Conservation (phyloP, 2,888 invertebrate species). For the Drosophila koepferae region DNA sequence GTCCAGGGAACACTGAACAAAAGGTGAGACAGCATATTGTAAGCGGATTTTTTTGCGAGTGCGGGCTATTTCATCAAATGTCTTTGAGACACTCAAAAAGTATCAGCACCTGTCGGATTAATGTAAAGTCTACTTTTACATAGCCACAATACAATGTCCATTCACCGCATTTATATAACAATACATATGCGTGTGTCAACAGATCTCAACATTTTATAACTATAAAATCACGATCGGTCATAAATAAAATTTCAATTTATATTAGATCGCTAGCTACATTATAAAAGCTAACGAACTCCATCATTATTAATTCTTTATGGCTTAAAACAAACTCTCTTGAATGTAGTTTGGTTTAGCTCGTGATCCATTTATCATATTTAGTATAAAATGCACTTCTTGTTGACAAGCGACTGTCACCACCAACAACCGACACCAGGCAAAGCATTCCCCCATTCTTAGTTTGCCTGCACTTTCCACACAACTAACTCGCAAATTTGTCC, state of each 20-base stretch:
- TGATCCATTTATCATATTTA: conserved; percentile 49
- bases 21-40: conserved; percentile 45
- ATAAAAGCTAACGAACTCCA: neutral
- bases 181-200: conserved; percentile 3
- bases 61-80: conserved; percentile 56
- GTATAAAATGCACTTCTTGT: conserved; percentile 46
- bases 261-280: neutral
- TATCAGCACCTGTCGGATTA: conserved; percentile 54
- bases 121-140: conserved; percentile 8
- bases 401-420: conserved; percentile 82
- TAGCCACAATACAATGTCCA: neutral
- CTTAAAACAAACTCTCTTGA: neutral
- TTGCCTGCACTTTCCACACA: conserved; percentile 65
- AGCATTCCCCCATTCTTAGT: conserved; percentile 35
- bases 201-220: neutral
- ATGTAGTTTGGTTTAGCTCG: neutral
- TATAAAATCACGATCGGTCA: neutral
- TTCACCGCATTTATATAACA: neutral
- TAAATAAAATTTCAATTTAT: neutral
- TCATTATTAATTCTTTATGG: neutral
- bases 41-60: conserved; percentile 52
- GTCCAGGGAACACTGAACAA: conserved; percentile 48
- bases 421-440: conserved; percentile 57
- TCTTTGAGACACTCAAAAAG: conserved; percentile 44
- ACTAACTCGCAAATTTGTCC: conserved; percentile 75